Conservation (phyloP, 2,113 vertebrate genomes). For the Motacilla alba region DNA sequence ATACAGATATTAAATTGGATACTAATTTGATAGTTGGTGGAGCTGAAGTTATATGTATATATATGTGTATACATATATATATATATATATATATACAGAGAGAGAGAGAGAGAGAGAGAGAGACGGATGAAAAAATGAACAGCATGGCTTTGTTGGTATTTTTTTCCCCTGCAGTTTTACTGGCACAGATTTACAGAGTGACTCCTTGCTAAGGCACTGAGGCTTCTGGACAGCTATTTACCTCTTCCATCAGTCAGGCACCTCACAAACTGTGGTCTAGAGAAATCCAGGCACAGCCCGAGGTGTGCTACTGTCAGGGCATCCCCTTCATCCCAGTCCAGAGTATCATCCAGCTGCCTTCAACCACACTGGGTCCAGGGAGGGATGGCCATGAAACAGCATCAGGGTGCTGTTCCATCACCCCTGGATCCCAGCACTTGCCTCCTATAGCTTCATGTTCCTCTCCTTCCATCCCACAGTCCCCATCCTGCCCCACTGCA, state of each 20-base stretch:
- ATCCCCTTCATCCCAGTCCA: background rate
- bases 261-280: background rate
- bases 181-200: background rate
- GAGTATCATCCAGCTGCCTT: background rate
- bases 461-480: background rate
- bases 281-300: background rate
- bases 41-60: background rate
- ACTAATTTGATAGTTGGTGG: background rate
- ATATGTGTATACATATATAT: accelerated
- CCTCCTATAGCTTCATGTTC: accelerated
- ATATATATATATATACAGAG: background rate
- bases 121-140: background rate
- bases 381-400: background rate
- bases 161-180: background rate
- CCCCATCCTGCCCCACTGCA: background rate
- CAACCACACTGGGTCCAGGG: accelerated
- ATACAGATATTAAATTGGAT: background rate
- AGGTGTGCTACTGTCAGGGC: background rate
- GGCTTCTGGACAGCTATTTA: background rate
- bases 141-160: background rate
- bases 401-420: background rate
- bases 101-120: background rate
- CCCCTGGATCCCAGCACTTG: background rate
- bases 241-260: background rate
- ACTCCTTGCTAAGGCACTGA: background rate